These are phyloP conservation scores for Chalcosyrphus nemorum DNA, from an alignment of 2,888 invertebrate genomes.

Conservation along the genomic window DNA sequence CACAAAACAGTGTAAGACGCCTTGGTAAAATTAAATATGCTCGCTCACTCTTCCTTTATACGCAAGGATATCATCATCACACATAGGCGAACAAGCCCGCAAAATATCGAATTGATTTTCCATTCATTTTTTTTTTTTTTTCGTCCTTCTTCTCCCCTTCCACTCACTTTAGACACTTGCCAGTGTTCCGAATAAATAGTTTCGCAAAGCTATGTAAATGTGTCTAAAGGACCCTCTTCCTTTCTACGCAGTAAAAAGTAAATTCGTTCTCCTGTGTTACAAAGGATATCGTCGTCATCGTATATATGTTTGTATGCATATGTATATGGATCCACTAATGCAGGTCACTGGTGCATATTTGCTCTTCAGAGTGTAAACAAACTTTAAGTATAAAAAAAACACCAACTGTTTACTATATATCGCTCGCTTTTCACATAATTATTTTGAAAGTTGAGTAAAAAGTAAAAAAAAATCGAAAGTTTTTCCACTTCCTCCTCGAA, in stretches of 20 bases:
- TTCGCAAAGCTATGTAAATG: conserved; percentile 6
- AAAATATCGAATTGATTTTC: conserved; percentile 49
- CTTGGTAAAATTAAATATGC: conserved; percentile 18
- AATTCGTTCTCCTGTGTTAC: conserved; percentile 4
- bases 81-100: conserved; percentile 1
- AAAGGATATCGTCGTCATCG: conserved; percentile 21
- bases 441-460: conserved; percentile 11
- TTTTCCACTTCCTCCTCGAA: conserved; percentile 18
- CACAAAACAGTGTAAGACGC: not conserved
- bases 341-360: conserved; percentile 52
- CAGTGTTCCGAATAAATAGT: conserved; percentile 11
- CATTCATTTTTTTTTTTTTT: conserved; percentile 19
- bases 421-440: conserved; percentile 31
- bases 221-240: not conserved
- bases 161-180: not conserved
- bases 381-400: not conserved
- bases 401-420: not conserved
- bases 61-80: conserved; percentile 25
- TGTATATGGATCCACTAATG: conserved; percentile 18
- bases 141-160: not conserved
- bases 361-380: conserved; percentile 19
- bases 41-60: not conserved
- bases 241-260: conserved; percentile 34
- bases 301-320: too few species aligned
- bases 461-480: conserved; percentile 52